Percentiles rank a stretch among this genome's conserved stretches.
These are phyloP conservation scores for Minunthozetes semirufus DNA, from an alignment of 2,888 invertebrate genomes.

Conservation along the genomic window DNA sequence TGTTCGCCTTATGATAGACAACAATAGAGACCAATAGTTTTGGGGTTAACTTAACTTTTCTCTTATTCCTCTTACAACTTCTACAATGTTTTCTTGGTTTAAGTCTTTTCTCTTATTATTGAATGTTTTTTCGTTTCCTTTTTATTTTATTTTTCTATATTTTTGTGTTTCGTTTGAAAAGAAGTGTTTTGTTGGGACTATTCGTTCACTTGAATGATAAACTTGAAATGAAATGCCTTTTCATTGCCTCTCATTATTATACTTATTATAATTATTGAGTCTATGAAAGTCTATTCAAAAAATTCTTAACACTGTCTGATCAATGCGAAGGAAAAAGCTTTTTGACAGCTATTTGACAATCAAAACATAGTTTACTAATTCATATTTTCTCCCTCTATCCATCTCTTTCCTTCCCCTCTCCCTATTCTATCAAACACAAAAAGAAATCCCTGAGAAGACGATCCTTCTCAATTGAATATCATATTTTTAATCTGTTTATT, in stretches of 20 bases:
- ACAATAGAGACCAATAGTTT: conserved; percentile 2
- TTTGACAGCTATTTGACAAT: conserved; percentile 5
- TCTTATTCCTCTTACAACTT: too few relatives aligned
- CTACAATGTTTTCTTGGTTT: too few relatives aligned
- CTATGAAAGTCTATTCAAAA: neutral
- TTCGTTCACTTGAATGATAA: too few relatives aligned
- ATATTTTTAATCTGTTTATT: neutral
- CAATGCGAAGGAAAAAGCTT: neutral
- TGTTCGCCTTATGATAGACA: conserved; percentile 1
- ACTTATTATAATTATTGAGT: neutral
- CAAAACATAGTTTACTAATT: neutral
- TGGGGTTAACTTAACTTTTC: neutral
- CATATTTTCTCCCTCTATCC: neutral
- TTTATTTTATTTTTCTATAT: too few relatives aligned
- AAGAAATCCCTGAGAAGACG: too few relatives aligned
- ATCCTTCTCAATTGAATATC: too few relatives aligned
- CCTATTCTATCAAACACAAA: neutral
- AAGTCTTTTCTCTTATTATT: too few relatives aligned
- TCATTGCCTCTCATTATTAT: neutral
- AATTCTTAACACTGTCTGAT: neutral
- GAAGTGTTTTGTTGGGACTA: too few relatives aligned
- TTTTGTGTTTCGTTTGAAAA: too few relatives aligned
- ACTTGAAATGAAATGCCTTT: neutral
- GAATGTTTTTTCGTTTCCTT: too few relatives aligned
- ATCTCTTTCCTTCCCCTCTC: neutral